Base-by-base conservation (phyloP, 37 sponge, comb jelly and placozoan genomes). In the Axinella damicornis region DNA sequence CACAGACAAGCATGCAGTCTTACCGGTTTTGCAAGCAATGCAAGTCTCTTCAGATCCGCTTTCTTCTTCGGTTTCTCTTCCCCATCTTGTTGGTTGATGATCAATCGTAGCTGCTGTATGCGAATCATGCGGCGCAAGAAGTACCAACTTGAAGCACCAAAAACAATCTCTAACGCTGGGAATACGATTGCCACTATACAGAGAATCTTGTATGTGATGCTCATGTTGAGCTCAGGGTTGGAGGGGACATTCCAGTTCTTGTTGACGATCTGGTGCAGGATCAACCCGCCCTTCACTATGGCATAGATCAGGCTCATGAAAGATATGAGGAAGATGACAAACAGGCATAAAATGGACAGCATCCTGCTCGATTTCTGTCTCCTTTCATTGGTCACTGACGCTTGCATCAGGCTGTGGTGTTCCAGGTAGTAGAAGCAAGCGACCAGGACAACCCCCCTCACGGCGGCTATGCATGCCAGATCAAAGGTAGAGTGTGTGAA, bases 401-500 rank as follows among this genome's bases (percentile, higher is more conserved):
- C 81, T 32, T 58, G 22, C 59, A 56, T 32, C 24, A 89, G 39
- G 19, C 62, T 74, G 53, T 74, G 61, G 40, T 79, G 84, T 69
- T 92, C 92, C 15, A 92, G 71, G 20, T 60, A 84, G 57, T 77
- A 81, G 30, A 92, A 57, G 46, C 72, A 87, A 0, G 77, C 76
- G 14, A 79, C 60, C 22, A 93, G 76, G 31, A 94, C 30, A 31
- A 90, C 16, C 27, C 84, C 80, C 24, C 88, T 53, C 9, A 71
- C 82, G n/a, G 83, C 87, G 34, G 95, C 82, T 16, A 94, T 17
- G 57, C 78, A 80, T 57, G 85, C 95, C 79, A 94, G 64, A 55
- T 94, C 95, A 41, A 94, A 94, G 16, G 86, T 80, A 5, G 95
- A 91, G 21, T 73, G 66, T 5, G 53, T 53, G 38, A 90, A 84